phyloP scores from a whole-genome alignment of 2,888 invertebrate species.

The Plusia festucae region DNA sequence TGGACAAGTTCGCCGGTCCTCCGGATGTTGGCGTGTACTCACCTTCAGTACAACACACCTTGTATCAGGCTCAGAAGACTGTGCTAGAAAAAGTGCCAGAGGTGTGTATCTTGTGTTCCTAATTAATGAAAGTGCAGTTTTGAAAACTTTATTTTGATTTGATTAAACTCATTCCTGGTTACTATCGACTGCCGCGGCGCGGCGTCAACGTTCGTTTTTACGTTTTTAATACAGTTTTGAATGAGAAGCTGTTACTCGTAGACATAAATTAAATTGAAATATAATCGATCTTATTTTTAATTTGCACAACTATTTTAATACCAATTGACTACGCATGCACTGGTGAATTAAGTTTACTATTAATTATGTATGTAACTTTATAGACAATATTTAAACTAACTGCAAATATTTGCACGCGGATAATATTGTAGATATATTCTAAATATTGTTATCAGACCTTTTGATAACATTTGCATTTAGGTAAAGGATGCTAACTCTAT shows the following conservation, averaged over 20 bases:
- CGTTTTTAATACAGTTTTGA: no score
- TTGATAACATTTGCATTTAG: slow-evolving; percentile 48
- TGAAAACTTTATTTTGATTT: no score
- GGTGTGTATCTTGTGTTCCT: slow-evolving; percentile 78
- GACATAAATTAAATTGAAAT: no score
- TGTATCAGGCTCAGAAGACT: slow-evolving; percentile 92
- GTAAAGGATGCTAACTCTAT: slow-evolving; percentile 23
- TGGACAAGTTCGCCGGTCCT: slow-evolving; percentile 94
- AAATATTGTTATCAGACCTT: slow-evolving; percentile 29
- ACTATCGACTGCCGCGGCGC: no score
- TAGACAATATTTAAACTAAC: background rate
- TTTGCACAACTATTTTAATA: no score
- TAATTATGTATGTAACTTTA: background rate
- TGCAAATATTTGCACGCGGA: slow-evolving; percentile 31
- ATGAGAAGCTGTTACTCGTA: no score
- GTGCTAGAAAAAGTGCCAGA: slow-evolving; percentile 92
- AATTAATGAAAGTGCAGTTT: no score
- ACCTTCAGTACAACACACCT: slow-evolving; percentile 94
- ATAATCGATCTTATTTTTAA: no score
- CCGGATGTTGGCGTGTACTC: slow-evolving; percentile 92
- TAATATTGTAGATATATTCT: slow-evolving; percentile 9
- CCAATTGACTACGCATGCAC: no score
- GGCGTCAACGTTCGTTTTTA: no score
- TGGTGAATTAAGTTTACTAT: no score
- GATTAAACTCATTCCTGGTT: no score